phyloP scores from a whole-genome alignment of 1,140 invertebrate genomes.

The Maconellicoccus hirsutus region DNA sequence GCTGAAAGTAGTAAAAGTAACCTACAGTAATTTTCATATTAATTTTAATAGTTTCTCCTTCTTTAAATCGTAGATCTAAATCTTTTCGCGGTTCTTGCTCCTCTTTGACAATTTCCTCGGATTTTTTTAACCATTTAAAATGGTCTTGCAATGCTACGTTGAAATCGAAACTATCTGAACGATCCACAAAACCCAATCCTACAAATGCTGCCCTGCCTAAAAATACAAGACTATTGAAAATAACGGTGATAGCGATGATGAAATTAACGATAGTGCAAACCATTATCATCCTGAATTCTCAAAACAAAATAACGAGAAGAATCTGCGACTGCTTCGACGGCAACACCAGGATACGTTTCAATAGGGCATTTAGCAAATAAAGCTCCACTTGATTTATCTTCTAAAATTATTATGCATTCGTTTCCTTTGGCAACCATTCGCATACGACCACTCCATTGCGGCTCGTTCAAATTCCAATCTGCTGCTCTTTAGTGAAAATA shows the following conservation, averaged over 20 bases:
- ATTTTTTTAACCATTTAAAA: conserved; percentile 93
- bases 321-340: conserved; percentile 91
- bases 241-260: not conserved
- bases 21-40: conserved; percentile 94
- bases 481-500: conserved; percentile 59
- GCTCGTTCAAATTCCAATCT: conserved; percentile 93
- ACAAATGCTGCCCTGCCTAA: conserved; percentile 88
- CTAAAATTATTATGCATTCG: conserved; percentile 77
- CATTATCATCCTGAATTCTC: conserved; percentile 87
- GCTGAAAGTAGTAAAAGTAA: conserved; percentile 23
- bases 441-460: conserved; percentile 94
- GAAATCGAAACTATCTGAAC: conserved; percentile 97
- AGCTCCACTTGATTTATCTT: conserved; percentile 88
- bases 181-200: conserved; percentile 92
- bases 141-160: conserved; percentile 98
- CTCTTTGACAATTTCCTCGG: conserved; percentile 75
- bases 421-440: conserved; percentile 78
- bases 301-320: conserved; percentile 98
- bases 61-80: conserved; percentile 93
- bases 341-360: conserved; percentile 85
- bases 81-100: conserved; percentile 62
- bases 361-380: conserved; percentile 98
- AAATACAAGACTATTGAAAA: too few relatives aligned
- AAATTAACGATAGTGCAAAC: conserved; percentile 35
- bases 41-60: conserved; percentile 96